Base-by-base conservation (phyloP, 2,888 invertebrate species). In the Sphecodes monilicornis region DNA sequence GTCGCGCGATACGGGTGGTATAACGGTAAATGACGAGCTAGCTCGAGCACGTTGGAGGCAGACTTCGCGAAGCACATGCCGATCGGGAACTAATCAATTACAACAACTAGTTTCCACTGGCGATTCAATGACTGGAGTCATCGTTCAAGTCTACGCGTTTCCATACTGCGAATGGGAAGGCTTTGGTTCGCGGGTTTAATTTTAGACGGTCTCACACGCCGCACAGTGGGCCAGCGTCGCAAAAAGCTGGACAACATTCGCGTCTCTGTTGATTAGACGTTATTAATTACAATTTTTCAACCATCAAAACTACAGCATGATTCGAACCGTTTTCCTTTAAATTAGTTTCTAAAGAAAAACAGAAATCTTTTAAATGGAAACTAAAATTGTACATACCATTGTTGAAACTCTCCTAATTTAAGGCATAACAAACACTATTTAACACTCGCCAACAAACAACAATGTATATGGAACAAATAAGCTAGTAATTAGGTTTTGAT, bases 1-100 rank as follows among this genome's bases (percentile, higher is more conserved):
- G 77, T 81, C 79, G 73, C 75, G 77, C 90, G 85, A 87, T 87
- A 90, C 90, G 87, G 88, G 82, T 84, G 88, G 87, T 88, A 90
- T 90, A 89, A 90, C 90, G 90, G 89, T 90, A 85, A 84, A 84
- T 78, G 82, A 84, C 84, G 85, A 85, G 76, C 77, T 64, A 73
- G 70, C 73, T 73, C 60, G 70, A 77, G 79, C 84, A 81, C 84
- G 80, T 81, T 78, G 83, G n/a, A 78, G 78, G 50, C 73, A 46
- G 72, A 75, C 78, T 80, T 72, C 50, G 26, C 73, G 64, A 71
- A 68, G 50, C 79, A 84, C 83, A 69, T 77, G 70, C 79, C 80
- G 84, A 87, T 86, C 76, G 60, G 39, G 43, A 70, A 74, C 66
- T 43, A 60, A 86, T 86, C 86, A 68, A 86, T 85, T 76, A 74